Evolutionary conservation across 2,888 invertebrate species (phyloP).

Genomic region (Lagria hirta): DNA sequence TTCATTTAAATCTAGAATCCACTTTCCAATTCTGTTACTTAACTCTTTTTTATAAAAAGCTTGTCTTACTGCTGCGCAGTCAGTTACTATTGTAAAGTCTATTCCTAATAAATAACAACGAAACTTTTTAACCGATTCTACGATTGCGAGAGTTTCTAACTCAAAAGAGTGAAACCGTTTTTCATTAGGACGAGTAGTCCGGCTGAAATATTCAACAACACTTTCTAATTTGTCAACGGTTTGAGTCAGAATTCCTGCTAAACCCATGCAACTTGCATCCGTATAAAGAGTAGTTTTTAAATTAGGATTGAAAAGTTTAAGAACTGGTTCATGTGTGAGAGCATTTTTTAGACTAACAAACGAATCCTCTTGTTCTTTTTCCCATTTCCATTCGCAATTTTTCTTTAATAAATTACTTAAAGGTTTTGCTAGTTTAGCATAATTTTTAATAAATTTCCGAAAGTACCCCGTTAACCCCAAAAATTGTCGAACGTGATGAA

Average conservation of each 20-base stretch:
- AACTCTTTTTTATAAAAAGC: no score
- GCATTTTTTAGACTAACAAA: slow-evolving; percentile 10
- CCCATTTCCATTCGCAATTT: slow-evolving; percentile 20
- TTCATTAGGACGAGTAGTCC: slow-evolving; percentile 33
- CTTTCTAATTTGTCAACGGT: no score
- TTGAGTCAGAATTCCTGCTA: slow-evolving; percentile 21
- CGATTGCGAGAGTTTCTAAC: slow-evolving; percentile 25
- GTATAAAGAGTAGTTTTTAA: slow-evolving; percentile 19
- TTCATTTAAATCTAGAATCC: slow-evolving; percentile 17
- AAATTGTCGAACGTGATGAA: slow-evolving; percentile 35
- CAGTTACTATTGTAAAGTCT: slow-evolving; percentile 24
- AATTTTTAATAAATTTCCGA: slow-evolving; percentile 34
- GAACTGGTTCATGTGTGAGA: slow-evolving; percentile 12
- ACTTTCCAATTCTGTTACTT: slow-evolving; percentile 20
- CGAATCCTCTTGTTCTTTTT: slow-evolving; percentile 7
- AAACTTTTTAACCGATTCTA: slow-evolving; percentile 18
- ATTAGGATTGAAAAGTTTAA: slow-evolving; percentile 13
- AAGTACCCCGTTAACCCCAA: slow-evolving; percentile 38
- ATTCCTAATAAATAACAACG: slow-evolving; percentile 18
- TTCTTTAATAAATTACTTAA: slow-evolving; percentile 20
- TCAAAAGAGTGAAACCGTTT: slow-evolving; percentile 29
- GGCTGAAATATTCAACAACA: slow-evolving; percentile 38
- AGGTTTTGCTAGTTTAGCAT: slow-evolving; percentile 25
- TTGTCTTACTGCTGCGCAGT: slow-evolving; percentile 21
- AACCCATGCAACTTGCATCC: slow-evolving; percentile 20